Evolutionary conservation across 2,797 vertebrate genomes (phyloP).

Genomic region (Notoglanidium macrostoma): DNA sequence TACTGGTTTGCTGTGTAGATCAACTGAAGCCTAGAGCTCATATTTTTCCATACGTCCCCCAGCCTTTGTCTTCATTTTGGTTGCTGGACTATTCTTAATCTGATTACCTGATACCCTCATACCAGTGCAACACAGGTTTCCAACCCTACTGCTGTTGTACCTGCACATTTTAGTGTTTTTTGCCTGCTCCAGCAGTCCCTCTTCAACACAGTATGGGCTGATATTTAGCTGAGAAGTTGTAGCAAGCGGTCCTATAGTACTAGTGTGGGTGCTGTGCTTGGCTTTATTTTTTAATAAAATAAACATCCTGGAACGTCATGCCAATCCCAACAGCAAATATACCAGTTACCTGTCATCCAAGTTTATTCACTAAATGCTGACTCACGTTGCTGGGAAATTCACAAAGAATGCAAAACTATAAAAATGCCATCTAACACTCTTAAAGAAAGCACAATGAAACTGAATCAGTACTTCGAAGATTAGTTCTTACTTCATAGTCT

Average conservation of each 20-base stretch:
- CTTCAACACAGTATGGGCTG: too few relatives aligned
- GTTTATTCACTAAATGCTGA: not conserved
- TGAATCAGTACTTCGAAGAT: not conserved
- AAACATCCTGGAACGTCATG: not conserved
- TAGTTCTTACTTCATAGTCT: not conserved
- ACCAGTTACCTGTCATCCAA: not conserved
- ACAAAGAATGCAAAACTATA: not conserved
- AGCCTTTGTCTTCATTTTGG: not conserved
- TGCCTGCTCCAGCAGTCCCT: not conserved
- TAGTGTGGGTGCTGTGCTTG: not conserved
- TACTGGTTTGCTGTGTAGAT: not conserved
- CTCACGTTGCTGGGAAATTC: not conserved
- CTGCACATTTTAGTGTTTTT: not conserved
- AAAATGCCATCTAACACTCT: not conserved
- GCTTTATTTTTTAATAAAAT: not conserved
- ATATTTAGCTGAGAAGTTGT: not conserved
- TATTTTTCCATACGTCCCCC: not conserved
- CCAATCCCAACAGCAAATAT: not conserved
- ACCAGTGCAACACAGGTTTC: not conserved
- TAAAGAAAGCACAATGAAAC: too few relatives aligned
- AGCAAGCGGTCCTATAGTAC: not conserved
- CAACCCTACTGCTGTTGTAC: not conserved
- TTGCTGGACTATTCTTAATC: not conserved
- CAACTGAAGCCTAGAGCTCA: not conserved
- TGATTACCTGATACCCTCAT: not conserved